A percentile compares a stretch with the other conserved stretches of the same genome.
Conservation (phyloP, 1,140 invertebrate species). For the Atta texana region DNA sequence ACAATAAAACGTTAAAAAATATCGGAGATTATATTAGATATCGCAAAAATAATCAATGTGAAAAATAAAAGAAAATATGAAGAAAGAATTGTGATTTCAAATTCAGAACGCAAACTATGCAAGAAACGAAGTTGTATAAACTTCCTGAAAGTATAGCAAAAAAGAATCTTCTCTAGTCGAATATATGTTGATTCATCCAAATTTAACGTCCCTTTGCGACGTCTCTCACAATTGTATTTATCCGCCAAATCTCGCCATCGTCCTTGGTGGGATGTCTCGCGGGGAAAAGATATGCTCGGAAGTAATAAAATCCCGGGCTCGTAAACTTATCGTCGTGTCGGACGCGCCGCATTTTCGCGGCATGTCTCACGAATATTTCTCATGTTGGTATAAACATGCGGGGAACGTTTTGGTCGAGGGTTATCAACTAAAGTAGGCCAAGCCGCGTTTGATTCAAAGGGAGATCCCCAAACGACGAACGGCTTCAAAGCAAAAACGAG, state of each 20-base stretch:
- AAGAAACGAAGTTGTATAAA: neutral
- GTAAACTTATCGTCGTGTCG: conserved; percentile 19
- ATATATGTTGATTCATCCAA: conserved; percentile 10
- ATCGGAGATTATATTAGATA: too few species aligned
- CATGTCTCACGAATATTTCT: conserved; percentile 39
- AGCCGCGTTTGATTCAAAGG: conserved; percentile 39
- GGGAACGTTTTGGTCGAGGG: conserved; percentile 23
- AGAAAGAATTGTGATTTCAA: neutral
- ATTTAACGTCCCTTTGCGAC: neutral
- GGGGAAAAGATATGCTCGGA: neutral
- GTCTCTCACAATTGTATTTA: conserved; percentile 12
- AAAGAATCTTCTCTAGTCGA: neutral
- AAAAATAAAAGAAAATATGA: neutral
- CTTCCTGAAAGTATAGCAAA: neutral
- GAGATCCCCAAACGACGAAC: conserved; percentile 11
- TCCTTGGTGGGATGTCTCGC: too few species aligned
- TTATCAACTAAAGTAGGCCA: conserved; percentile 37
- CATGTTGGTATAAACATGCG: conserved; percentile 34
- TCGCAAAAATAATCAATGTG: neutral
- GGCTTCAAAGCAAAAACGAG: conserved; percentile 53
- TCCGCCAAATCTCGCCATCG: neutral
- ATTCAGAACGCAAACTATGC: neutral
- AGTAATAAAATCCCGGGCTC: conserved; percentile 20
- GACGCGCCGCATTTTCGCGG: neutral
- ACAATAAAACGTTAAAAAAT: too few species aligned